A percentile compares a stretch with the other conserved stretches of the same genome.
Evolutionary conservation across 2,888 invertebrate genomes (phyloP).

Genomic region (Tetropium fuscum): DNA sequence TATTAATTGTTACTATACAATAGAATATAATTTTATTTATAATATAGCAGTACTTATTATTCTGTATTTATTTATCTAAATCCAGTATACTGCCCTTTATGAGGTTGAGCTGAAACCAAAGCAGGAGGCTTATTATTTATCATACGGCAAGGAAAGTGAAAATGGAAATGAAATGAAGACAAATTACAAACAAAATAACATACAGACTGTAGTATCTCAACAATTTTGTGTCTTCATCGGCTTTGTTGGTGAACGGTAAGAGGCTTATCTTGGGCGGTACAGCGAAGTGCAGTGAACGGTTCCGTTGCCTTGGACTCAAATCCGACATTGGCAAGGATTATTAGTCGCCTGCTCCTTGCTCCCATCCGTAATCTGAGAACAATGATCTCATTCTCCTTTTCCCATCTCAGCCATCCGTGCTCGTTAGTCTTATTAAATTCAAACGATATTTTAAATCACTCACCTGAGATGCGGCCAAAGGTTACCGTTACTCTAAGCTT

Average conservation of each 20-base stretch:
- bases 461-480: slow-evolving; percentile 15
- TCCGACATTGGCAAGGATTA: slow-evolving; percentile 39
- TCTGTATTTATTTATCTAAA: too few species aligned
- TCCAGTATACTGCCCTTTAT: too few species aligned
- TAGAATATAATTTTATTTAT: too few species aligned
- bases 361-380: slow-evolving; percentile 33
- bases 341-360: slow-evolving; percentile 23
- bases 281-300: slow-evolving; percentile 51
- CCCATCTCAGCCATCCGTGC: slow-evolving; percentile 12
- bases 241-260: slow-evolving; percentile 41
- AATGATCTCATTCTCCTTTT: slow-evolving; percentile 26
- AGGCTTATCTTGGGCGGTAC: slow-evolving; percentile 38
- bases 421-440: slow-evolving; percentile 32
- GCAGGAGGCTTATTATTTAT: too few species aligned
- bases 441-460: slow-evolving; percentile 30
- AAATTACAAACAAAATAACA: slow-evolving; percentile 13
- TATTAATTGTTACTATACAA: too few species aligned
- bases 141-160: slow-evolving; percentile 7
- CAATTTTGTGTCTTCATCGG: slow-evolving; percentile 37
- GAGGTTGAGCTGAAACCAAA: too few species aligned
- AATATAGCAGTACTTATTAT: too few species aligned
- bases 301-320: slow-evolving; percentile 54
- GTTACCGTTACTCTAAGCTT: slow-evolving; percentile 9
- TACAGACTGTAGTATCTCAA: slow-evolving; percentile 26
- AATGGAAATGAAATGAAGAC: not conserved